Conservation (phyloP, 2,113 vertebrate species). For the Forbesichthys agassizii region DNA sequence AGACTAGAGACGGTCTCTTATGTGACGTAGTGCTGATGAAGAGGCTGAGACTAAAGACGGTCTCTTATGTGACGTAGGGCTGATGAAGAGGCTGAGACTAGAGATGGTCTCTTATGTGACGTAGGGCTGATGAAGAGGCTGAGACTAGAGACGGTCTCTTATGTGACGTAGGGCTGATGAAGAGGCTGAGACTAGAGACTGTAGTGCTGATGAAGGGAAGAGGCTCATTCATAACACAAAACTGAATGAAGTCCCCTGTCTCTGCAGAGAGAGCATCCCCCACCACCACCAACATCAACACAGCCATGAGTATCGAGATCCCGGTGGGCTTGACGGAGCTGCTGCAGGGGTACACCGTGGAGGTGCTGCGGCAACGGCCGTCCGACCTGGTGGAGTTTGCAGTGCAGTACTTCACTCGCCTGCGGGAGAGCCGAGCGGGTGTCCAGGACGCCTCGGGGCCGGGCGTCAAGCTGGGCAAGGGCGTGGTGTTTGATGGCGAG, state of each 20-base stretch:
- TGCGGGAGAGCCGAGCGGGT: conserved; percentile 82
- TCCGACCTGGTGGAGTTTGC: conserved; percentile 93
- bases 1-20: no score
- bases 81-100: no score
- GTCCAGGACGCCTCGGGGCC: conserved; percentile 72
- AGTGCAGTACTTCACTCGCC: conserved; percentile 91
- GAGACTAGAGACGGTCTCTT: no score
- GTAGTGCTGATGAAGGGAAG: no score
- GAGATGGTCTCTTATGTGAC: no score
- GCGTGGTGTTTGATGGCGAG: conserved; percentile 82
- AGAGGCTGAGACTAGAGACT: no score
- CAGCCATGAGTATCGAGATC: conserved; percentile 94
- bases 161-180: no score
- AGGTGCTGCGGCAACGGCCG: conserved; percentile 92
- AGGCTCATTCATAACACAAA: not conserved
- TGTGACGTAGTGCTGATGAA: no score
- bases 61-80: no score
- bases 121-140: no score
- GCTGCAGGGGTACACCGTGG: conserved; percentile 96
- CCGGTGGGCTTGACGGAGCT: conserved; percentile 94
- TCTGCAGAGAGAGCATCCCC: conserved; percentile 40
- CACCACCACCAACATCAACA: conserved; percentile 35
- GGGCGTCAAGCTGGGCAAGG: conserved; percentile 68
- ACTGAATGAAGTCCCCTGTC: not conserved
- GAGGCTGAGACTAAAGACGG: no score